phyloP scores from a whole-genome alignment of 2,113 vertebrate species.

The Mungos mungo region DNA sequence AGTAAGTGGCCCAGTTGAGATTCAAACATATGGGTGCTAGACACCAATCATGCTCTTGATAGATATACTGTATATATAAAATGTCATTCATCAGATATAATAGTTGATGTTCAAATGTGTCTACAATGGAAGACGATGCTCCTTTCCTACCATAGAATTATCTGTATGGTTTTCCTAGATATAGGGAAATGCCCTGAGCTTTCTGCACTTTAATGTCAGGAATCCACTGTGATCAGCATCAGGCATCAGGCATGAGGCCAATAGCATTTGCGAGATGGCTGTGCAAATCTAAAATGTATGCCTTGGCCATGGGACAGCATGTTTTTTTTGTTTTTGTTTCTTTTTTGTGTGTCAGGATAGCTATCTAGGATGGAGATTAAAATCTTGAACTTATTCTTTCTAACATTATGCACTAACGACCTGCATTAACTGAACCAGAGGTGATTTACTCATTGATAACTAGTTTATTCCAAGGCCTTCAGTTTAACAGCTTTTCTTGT shows the following conservation, averaged over 20 bases:
- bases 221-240: neutral
- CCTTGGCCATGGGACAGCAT: neutral
- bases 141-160: neutral
- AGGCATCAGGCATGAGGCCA: neutral
- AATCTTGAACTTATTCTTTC: neutral
- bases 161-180: neutral
- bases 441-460: slow-evolving; percentile 18
- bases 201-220: neutral
- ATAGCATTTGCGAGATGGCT: neutral
- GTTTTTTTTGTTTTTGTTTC: neutral
- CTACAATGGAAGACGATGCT: neutral
- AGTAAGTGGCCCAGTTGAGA: neutral
- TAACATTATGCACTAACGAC: slow-evolving; percentile 1
- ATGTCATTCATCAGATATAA: neutral
- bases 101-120: neutral
- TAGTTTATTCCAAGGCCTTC: neutral
- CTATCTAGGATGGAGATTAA: neutral
- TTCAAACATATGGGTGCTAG: neutral
- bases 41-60: slow-evolving; percentile 7
- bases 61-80: neutral
- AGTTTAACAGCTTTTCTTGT: neutral
- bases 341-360: neutral
- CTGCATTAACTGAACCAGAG: neutral
- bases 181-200: neutral
- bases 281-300: neutral